These are phyloP conservation scores for Eriosoma lanigerum DNA, from an alignment of 1,140 invertebrate species.

Conservation along the genomic window DNA sequence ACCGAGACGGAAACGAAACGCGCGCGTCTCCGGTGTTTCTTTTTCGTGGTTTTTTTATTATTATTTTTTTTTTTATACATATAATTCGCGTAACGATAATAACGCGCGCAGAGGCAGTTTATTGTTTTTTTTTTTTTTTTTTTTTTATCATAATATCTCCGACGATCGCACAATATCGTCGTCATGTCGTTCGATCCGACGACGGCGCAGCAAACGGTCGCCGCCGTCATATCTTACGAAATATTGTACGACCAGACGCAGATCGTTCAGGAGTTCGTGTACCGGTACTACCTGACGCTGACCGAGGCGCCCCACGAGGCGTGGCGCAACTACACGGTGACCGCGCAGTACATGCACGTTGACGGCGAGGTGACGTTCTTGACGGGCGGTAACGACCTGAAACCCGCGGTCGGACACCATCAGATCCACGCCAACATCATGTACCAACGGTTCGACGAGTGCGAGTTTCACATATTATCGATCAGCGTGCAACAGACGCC, in stretches of 20 bases:
- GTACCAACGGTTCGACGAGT: neutral
- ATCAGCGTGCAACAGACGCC: neutral
- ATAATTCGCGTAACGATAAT: no score
- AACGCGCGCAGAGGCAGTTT: no score
- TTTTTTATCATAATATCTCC: no score
- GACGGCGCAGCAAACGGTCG: neutral
- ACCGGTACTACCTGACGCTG: neutral
- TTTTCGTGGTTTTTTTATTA: no score
- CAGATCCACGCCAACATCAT: neutral
- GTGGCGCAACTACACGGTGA: neutral
- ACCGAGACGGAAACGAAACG: no score
- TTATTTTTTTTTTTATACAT: no score
- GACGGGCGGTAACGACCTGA: neutral
- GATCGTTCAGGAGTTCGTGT: neutral
- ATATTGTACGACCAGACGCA: neutral
- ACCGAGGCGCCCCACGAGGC: neutral
- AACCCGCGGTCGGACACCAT: neutral
- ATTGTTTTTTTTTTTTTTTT: no score
- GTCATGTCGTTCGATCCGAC: neutral
- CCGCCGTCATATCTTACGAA: neutral
- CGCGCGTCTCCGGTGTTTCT: no score
- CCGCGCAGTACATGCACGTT: neutral
- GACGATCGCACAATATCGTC: no score
- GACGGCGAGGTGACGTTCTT: neutral
- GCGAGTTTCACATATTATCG: neutral